Conservation (phyloP, 2,797 vertebrate species). For the Gila robusta region DNA sequence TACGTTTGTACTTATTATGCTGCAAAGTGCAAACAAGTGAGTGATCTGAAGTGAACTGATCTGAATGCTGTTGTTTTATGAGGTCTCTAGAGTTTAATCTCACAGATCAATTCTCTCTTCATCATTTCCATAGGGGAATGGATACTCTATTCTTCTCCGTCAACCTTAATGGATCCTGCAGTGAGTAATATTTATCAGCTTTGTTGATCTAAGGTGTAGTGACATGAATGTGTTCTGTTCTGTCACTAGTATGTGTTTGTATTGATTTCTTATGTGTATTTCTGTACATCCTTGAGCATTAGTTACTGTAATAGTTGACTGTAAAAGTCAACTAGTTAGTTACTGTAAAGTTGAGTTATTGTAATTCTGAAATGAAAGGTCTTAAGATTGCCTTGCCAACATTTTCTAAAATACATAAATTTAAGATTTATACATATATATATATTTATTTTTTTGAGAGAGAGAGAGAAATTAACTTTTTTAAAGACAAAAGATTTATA, state of each 20-base stretch:
- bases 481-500: not conserved
- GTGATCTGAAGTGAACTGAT: not conserved
- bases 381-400: not conserved
- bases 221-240: constrained; percentile 3
- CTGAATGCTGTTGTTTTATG: constrained; percentile 29
- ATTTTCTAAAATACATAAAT: not conserved
- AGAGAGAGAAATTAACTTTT: too few relatives aligned
- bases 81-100: constrained; percentile 39
- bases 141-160: constrained; percentile 88
- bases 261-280: not conserved
- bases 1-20: constrained; percentile 6
- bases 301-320: too few relatives aligned
- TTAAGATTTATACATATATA: not conserved
- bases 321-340: too few relatives aligned
- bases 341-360: not conserved
- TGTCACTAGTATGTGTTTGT: not conserved
- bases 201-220: constrained; percentile 36
- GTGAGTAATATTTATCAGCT: constrained; percentile 85
- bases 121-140: constrained; percentile 81
- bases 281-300: not conserved
- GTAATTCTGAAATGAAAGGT: not conserved
- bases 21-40: constrained; percentile 1
- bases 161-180: constrained; percentile 88
- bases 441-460: too few relatives aligned
- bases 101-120: constrained; percentile 42